Evolutionary conservation across 2,113 vertebrate genomes (phyloP).

Genomic region (Desmodus rotundus): DNA sequence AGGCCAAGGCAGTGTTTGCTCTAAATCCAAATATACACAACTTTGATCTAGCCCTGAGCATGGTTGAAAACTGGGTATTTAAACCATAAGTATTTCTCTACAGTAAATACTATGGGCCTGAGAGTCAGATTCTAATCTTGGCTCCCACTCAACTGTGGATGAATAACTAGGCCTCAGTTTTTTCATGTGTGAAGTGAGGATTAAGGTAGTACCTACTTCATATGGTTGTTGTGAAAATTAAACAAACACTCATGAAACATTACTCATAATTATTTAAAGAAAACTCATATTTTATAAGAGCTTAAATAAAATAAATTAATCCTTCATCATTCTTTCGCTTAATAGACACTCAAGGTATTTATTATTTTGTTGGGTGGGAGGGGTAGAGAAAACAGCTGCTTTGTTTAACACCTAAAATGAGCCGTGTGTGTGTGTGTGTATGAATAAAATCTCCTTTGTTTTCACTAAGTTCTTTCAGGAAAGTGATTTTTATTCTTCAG

Average conservation of each 20-base stretch:
- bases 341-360: not conserved
- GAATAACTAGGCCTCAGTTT: slow-evolving; percentile 17
- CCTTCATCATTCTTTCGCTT: not conserved
- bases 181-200: not conserved
- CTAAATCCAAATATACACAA: slow-evolving; percentile 26
- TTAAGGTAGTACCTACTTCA: not conserved
- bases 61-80: not conserved
- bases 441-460: too few relatives aligned
- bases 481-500: slow-evolving; percentile 34
- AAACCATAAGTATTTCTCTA: not conserved
- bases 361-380: not conserved
- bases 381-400: not conserved
- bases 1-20: slow-evolving; percentile 28
- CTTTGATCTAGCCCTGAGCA: not conserved
- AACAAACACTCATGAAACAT: not conserved
- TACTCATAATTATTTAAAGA: not conserved
- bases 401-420: not conserved
- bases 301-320: not conserved
- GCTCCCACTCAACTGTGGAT: not conserved
- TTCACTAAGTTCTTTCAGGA: not conserved
- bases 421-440: too few relatives aligned
- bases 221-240: not conserved
- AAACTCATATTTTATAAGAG: slow-evolving; percentile 25
- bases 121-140: slow-evolving; percentile 4
- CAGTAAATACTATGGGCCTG: not conserved